Base-by-base conservation (phyloP, 2,888 invertebrate species). In the Ochropleura plecta region DNA sequence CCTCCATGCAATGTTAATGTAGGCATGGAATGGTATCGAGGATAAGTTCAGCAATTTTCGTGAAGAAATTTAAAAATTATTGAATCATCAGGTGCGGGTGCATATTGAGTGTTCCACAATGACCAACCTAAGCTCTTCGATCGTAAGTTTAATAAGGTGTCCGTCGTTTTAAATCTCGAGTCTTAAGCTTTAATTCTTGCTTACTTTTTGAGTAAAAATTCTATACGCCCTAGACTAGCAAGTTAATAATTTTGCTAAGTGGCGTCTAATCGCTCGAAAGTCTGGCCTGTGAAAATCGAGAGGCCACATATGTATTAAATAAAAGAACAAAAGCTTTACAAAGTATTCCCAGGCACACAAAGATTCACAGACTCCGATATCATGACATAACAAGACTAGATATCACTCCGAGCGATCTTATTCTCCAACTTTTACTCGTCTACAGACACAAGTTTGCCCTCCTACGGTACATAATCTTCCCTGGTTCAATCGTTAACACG, bases 341-440 rank as follows among this genome's bases (percentile, higher is more conserved):
- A 46, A 78, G 30, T 44, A 65, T 62, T 53, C 7, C 30, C 42
- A 40, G 59, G 51, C 48, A 60, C 20, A 18, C 82, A 62, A 76
- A 78, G 18, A 53, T 76, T 44, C 44, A 60, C 51, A 64, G 60
- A 60, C 44, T 55, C 55, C 57, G 7, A 66, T 60, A 63, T 67
- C 48, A 81, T 84, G 81, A 81, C 75, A 84, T 84, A 84, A 80
- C 81, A 60, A 64, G 16, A 68, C 49, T 42, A 64, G 59, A 70
- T 79, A 78, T 59, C 66, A 40, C 42, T 12, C 7, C 30, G n/a
- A 55, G 18, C 53, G 59, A 83, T 79, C 79, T 69, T 51, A 81
- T 68, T 70, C 82, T 68, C 16, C 57, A 81, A 84, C 59, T 84
- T 75, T 70, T 44, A 48, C 51, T 51, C 51, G 63, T 62, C 53